Base-by-base conservation (phyloP, 2,113 vertebrate genomes). In the Xyliphius kryptos region DNA sequence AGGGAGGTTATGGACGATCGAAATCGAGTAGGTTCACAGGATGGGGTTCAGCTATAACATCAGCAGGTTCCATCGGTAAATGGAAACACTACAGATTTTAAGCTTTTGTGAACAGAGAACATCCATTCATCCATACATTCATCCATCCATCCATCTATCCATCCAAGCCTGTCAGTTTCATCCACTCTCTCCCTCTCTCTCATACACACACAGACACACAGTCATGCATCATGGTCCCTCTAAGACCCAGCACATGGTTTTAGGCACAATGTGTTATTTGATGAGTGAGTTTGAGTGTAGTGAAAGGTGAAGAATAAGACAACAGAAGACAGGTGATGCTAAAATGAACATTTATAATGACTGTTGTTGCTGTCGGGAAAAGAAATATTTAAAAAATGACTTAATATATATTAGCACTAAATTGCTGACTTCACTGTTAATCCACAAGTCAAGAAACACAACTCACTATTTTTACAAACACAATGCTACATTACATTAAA, bases 321-420 rank as follows among this genome's bases (percentile, higher is more conserved):
- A 88, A 89, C 87, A 83, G 87, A 89, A 89, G 87, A 89, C 87
- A 89, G 86, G 87, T 89, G 87, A 89, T 87, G 87, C 85, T 89
- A 88, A 87, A 88, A 89, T 89, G 87, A 89, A 89, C 87, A 89
- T 89, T 89, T 89, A 89, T 89, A 89, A 89, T 89, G 86, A 87
- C 87, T 87, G 83, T 84, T 89, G 86, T 87, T 87, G 85, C 83
- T 83, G 83, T 87, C 75, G 85, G 84, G 84, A 86, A 87, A n/a
- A n/a, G n/a, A n/a, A n/a, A n/a, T n/a, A n/a, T 86, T 85, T 85
- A 87, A 79, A 72, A 64, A 73, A 73, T 52, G 81, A 87, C 83
- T 84, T 87, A 80, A 88, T 86, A 87, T 87, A 88, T 87, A 89
- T 88, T 87, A 88, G 85, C 84, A 87, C 87, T 88, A 89, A 86